These are phyloP conservation scores for Agapetus fuscipes DNA, from an alignment of 2,888 invertebrate species.

Conservation along the genomic window DNA sequence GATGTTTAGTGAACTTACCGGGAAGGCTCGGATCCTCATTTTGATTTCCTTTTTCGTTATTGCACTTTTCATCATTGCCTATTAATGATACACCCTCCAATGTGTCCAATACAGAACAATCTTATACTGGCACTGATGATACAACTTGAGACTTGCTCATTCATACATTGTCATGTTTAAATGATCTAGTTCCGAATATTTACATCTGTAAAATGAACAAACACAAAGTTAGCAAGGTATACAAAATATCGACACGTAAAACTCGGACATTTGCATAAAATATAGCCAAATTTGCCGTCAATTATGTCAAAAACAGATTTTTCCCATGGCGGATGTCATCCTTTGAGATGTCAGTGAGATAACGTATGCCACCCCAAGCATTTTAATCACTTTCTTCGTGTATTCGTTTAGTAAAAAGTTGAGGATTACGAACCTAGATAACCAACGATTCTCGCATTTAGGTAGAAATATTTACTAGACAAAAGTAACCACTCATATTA, in stretches of 20 bases:
- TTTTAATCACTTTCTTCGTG: background rate
- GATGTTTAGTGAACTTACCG: too few species aligned
- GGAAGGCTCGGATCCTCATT: slow-evolving; percentile 97
- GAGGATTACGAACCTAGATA: slow-evolving; percentile 1
- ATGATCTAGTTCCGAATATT: slow-evolving; percentile 3
- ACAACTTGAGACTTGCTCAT: slow-evolving; percentile 3
- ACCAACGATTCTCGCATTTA: slow-evolving; percentile 6
- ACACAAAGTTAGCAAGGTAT: background rate
- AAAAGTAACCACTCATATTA: slow-evolving; percentile 10
- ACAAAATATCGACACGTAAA: background rate
- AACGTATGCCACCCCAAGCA: background rate
- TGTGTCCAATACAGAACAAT: slow-evolving; percentile 10
- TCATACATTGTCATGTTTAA: slow-evolving; percentile 11
- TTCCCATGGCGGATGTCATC: slow-evolving; percentile 8
- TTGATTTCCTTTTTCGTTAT: slow-evolving; percentile 88
- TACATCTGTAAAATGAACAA: slow-evolving; percentile 8
- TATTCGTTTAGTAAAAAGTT: background rate
- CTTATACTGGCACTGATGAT: slow-evolving; percentile 9
- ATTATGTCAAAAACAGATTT: slow-evolving; percentile 16
- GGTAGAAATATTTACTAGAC: slow-evolving; percentile 10
- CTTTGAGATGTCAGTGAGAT: slow-evolving; percentile 3
- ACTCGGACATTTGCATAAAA: background rate
- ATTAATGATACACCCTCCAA: slow-evolving; percentile 3
- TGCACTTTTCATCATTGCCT: slow-evolving; percentile 60
- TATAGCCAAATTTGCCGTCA: slow-evolving; percentile 10